Conservation (phyloP, 2,888 invertebrate genomes). For the Oligia latruncula region DNA sequence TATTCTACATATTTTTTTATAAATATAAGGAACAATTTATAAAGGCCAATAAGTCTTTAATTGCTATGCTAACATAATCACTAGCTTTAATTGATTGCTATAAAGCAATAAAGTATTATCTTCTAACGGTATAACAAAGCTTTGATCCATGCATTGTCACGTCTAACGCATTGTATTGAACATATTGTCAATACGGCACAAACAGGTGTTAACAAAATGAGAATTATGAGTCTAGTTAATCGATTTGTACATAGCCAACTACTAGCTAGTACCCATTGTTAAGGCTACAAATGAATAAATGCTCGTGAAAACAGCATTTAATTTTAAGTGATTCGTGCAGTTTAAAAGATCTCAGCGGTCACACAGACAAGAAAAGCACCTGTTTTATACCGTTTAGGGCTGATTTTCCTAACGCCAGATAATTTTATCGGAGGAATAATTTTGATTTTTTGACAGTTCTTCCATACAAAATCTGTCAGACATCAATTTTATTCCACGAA, state of each 20-base stretch:
- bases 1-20: too few species aligned
- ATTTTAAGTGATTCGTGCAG: too few species aligned
- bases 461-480: too few species aligned
- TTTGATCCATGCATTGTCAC: constrained; percentile 28
- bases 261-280: too few species aligned
- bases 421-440: too few species aligned
- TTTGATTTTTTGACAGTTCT: too few species aligned
- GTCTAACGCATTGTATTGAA: constrained; percentile 12
- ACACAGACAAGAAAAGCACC: not conserved
- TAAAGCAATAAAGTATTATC: constrained; percentile 18
- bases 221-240: not conserved
- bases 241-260: not conserved
- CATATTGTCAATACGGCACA: not conserved
- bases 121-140: not conserved
- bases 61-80: constrained; percentile 1
- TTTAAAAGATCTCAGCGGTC: too few species aligned
- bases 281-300: too few species aligned
- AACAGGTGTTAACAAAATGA: constrained; percentile 9
- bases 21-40: not conserved
- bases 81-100: constrained; percentile 5
- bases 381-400: not conserved
- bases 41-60: constrained; percentile 3
- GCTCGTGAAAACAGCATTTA: too few species aligned
- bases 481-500: too few species aligned
- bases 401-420: too few species aligned